Conservation (phyloP, 1,140 invertebrate genomes). For the Aphidius gifuensis region DNA sequence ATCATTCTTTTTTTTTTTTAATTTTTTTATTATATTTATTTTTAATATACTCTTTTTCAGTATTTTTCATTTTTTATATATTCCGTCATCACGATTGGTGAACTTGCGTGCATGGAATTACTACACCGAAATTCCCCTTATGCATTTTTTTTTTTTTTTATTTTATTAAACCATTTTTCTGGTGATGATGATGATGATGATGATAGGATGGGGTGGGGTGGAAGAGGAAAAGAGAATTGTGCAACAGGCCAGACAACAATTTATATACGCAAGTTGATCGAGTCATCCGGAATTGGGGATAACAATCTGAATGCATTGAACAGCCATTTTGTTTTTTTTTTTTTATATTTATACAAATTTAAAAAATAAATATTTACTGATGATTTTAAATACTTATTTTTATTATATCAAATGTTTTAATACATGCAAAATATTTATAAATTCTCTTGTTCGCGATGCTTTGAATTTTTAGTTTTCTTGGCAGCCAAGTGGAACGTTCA, state of each 20-base stretch:
- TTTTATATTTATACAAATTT: constrained; percentile 15
- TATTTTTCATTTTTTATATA: constrained; percentile 1
- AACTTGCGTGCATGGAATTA: constrained; percentile 10
- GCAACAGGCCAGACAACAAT: constrained; percentile 9
- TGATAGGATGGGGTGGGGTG: no score
- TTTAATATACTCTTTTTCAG: constrained; percentile 18
- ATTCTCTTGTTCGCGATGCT: not conserved
- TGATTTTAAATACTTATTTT: not conserved
- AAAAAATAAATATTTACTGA: not conserved
- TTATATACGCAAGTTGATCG: constrained; percentile 12
- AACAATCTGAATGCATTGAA: constrained; percentile 10
- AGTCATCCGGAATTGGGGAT: constrained; percentile 2
- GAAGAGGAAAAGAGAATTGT: not conserved
- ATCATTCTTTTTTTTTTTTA: constrained; percentile 31
- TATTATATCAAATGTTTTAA: constrained; percentile 13
- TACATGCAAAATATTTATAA: constrained; percentile 17
- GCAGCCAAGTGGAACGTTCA: not conserved
- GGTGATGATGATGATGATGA: not conserved
- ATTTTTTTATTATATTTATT: constrained; percentile 21
- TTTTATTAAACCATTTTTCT: constrained; percentile 2
- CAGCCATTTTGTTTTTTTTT: constrained; percentile 3
- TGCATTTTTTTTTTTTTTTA: constrained; percentile 1
- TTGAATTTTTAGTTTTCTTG: constrained; percentile 7
- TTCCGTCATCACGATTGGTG: not conserved
- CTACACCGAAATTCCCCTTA: constrained; percentile 15